phyloP scores from a whole-genome alignment of 1,140 invertebrate species.

The Drosophila bipectinata region DNA sequence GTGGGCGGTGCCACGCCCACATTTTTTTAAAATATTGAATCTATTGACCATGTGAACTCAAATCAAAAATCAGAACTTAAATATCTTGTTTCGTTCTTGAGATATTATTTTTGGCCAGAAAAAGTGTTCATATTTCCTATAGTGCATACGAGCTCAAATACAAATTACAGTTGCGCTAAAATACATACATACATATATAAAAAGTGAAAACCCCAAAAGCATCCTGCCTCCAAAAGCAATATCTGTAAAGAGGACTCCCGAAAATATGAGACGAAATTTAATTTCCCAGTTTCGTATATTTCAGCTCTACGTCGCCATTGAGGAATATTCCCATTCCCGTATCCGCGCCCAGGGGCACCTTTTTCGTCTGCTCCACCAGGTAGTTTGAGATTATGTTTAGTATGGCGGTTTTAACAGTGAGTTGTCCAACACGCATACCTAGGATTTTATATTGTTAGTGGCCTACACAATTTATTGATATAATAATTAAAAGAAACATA shows the following conservation, averaged over 20 bases:
- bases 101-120: too few species aligned
- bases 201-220: conserved; percentile 24
- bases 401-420: conserved; percentile 63
- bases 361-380: conserved; percentile 52
- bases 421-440: conserved; percentile 66
- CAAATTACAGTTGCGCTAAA: conserved; percentile 52
- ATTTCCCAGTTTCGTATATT: conserved; percentile 61
- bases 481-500: conserved; percentile 14
- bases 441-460: neutral
- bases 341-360: conserved; percentile 49
- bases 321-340: conserved; percentile 59
- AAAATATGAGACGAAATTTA: conserved; percentile 14
- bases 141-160: conserved; percentile 11
- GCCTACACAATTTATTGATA: too few species aligned
- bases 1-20: too few species aligned
- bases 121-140: too few species aligned
- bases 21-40: too few species aligned
- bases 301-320: conserved; percentile 61
- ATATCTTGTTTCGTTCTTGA: too few species aligned
- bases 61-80: too few species aligned
- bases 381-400: conserved; percentile 60
- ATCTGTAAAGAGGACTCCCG: conserved; percentile 20
- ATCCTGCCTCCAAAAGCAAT: conserved; percentile 23
- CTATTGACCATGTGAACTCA: too few species aligned
- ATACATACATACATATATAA: conserved; percentile 19